Conservation (phyloP, 1,140 invertebrate species). For the Sarcophaga peregrina region DNA sequence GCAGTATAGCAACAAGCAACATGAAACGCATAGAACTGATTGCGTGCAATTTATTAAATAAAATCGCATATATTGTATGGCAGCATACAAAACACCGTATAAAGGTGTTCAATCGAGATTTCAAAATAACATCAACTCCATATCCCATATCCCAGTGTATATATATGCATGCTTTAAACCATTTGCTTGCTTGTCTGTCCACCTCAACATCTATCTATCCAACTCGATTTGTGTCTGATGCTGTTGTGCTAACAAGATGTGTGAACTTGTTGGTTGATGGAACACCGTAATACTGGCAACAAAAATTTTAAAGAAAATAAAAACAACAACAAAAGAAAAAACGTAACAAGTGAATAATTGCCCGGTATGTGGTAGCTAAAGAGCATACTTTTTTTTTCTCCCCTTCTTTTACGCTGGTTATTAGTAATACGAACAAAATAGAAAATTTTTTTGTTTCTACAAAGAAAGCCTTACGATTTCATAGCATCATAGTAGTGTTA, state of each 20-base stretch:
- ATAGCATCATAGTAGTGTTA: neutral
- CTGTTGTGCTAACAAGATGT: conserved; percentile 33
- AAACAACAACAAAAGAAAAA: neutral
- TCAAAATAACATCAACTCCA: neutral
- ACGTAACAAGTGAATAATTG: conserved; percentile 30
- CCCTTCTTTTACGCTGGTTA: too few relatives aligned
- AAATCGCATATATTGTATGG: neutral
- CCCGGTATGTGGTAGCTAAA: conserved; percentile 35
- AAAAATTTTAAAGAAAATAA: neutral
- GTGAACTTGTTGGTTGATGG: conserved; percentile 35
- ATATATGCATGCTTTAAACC: too few relatives aligned
- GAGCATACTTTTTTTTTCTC: neutral
- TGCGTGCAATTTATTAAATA: conserved; percentile 36
- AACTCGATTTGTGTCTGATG: neutral
- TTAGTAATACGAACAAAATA: neutral
- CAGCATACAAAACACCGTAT: neutral
- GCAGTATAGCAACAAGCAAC: neutral
- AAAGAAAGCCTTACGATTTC: neutral
- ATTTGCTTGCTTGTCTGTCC: too few relatives aligned
- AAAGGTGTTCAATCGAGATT: conserved; percentile 24
- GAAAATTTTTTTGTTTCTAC: neutral
- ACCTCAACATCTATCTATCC: neutral
- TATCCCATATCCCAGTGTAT: too few relatives aligned
- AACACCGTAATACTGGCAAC: neutral
- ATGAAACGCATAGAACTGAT: conserved; percentile 14